These are phyloP conservation scores for Cydia amplana DNA, from an alignment of 1,140 invertebrate species.

Conservation along the genomic window DNA sequence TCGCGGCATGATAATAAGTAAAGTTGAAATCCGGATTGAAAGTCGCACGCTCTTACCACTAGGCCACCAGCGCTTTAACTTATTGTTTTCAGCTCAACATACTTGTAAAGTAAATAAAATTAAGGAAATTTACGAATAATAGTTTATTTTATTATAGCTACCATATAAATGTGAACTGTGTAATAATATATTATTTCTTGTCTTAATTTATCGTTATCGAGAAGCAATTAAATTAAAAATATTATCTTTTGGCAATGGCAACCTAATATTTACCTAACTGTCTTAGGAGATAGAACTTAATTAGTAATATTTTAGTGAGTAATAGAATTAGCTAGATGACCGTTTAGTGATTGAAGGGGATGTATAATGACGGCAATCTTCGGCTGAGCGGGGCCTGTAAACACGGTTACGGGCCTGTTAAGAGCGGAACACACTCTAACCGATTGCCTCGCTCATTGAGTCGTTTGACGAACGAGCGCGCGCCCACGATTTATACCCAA, in stretches of 20 bases:
- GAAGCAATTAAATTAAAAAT: neutral
- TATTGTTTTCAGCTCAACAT: no score
- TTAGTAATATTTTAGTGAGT: neutral
- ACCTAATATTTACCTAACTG: neutral
- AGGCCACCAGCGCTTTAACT: no score
- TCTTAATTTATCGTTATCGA: neutral
- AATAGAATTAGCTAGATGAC: slow-evolving; percentile 18
- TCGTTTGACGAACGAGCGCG: slow-evolving; percentile 58
- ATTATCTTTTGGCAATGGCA: neutral
- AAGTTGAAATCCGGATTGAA: no score
- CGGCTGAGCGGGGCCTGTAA: slow-evolving; percentile 40
- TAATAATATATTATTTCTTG: no score
- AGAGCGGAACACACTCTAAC: slow-evolving; percentile 63
- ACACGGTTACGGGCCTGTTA: slow-evolving; percentile 52
- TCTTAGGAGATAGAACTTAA: neutral
- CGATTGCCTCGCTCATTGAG: slow-evolving; percentile 65
- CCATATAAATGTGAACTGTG: no score
- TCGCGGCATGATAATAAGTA: no score
- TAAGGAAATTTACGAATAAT: no score
- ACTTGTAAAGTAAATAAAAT: no score
- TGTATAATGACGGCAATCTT: slow-evolving; percentile 31
- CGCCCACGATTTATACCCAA: slow-evolving; percentile 59
- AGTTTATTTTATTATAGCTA: no score
- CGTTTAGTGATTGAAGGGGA: slow-evolving; percentile 8
- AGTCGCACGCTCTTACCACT: no score